These are phyloP conservation scores for Oligia strigilis DNA, from an alignment of 2,888 invertebrate species.

Conservation along the genomic window DNA sequence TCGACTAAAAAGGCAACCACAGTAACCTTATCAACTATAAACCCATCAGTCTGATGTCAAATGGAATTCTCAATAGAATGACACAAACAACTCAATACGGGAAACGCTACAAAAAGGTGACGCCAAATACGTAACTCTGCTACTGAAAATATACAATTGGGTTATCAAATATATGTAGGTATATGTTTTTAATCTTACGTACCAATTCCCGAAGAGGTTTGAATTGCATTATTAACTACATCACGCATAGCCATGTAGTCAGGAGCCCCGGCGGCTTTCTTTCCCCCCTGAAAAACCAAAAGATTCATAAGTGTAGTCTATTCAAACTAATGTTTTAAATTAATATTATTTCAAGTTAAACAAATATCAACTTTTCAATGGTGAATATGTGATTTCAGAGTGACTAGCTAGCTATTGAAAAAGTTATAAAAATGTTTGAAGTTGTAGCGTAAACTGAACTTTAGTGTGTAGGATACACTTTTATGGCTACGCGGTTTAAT, in stretches of 20 bases:
- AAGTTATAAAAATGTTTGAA: too few relatives aligned
- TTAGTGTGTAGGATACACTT: background rate
- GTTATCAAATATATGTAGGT: background rate
- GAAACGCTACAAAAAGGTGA: background rate
- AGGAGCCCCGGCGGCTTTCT: constrained; percentile 44
- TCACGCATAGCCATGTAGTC: constrained; percentile 71
- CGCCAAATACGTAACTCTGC: background rate
- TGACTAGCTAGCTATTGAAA: too few relatives aligned
- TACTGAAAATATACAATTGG: background rate
- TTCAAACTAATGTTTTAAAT: too few relatives aligned
- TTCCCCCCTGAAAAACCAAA: constrained; percentile 18
- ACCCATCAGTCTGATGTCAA: background rate
- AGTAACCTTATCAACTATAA: too few relatives aligned
- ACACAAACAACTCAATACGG: background rate
- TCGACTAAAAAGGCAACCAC: too few relatives aligned
- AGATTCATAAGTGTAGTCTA: background rate
- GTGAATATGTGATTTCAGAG: too few relatives aligned
- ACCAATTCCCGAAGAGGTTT: constrained; percentile 79
- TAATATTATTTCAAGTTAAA: too few relatives aligned
- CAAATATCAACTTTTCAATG: too few relatives aligned
- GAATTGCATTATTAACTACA: constrained; percentile 76
- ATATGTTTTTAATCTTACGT: constrained; percentile 28
- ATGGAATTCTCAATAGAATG: background rate
- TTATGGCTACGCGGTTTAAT: background rate
- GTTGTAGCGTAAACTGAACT: too few relatives aligned